phyloP scores from a whole-genome alignment of 1,140 invertebrate species.

The Muscidifurax raptorellus region DNA sequence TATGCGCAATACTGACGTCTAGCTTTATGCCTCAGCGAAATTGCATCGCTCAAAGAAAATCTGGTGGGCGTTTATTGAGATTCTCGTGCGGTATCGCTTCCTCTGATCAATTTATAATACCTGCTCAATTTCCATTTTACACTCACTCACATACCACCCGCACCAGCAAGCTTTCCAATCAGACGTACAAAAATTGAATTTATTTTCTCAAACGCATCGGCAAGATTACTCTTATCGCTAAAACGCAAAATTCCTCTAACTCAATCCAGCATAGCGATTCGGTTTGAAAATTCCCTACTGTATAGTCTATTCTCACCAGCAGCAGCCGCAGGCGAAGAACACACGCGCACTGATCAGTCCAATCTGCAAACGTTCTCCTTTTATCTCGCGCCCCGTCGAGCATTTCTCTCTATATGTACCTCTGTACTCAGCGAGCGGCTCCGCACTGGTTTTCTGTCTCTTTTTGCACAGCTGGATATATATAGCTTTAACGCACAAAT shows the following conservation, averaged over 20 bases:
- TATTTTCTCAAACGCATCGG: no score
- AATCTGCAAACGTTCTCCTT: neutral
- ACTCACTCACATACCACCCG: no score
- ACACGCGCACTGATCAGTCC: neutral
- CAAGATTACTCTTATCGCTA: no score
- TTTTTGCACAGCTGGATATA: neutral
- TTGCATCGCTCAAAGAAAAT: neutral
- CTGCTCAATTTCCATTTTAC: no score
- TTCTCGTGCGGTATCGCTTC: no score
- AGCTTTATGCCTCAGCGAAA: neutral
- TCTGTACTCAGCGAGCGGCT: neutral
- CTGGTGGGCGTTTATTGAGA: no score
- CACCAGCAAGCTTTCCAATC: no score
- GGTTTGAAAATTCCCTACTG: neutral
- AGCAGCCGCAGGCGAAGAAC: neutral
- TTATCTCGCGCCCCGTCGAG: neutral
- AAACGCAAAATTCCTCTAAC: no score
- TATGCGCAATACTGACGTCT: neutral
- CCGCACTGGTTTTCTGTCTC: neutral
- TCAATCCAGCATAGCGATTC: neutral
- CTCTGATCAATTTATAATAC: no score
- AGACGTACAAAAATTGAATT: no score
- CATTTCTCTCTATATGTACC: neutral
- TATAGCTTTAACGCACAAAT: slow-evolving; percentile 25
- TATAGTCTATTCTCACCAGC: neutral